These are phyloP conservation scores for Tangara arthus DNA, from an alignment of 2,797 vertebrate species.

Conservation along the genomic window DNA sequence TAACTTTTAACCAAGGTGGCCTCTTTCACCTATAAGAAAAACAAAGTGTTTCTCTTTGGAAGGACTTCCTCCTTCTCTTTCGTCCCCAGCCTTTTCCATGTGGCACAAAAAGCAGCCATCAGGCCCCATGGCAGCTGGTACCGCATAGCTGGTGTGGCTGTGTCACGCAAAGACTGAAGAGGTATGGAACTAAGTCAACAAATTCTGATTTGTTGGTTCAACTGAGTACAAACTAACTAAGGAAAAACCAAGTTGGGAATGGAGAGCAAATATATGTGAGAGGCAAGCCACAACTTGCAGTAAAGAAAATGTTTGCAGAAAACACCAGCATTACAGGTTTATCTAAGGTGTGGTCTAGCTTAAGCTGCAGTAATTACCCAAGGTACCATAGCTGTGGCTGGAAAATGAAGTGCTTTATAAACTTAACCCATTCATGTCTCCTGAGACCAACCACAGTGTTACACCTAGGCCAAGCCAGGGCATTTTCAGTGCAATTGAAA, in stretches of 20 bases:
- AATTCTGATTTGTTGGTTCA: constrained; percentile 77
- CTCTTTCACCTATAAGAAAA: neutral
- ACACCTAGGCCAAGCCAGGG: neutral
- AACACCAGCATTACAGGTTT: constrained; percentile 87
- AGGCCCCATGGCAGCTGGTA: neutral
- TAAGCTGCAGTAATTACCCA: constrained; percentile 88
- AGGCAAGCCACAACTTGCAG: constrained; percentile 90
- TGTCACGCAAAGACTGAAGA: constrained; percentile 64
- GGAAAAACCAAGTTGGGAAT: constrained; percentile 74
- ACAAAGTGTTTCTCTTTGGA: constrained; percentile 12
- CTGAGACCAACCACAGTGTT: constrained; percentile 34
- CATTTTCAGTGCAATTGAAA: neutral
- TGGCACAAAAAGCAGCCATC: constrained; percentile 20
- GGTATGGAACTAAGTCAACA: constrained; percentile 76
- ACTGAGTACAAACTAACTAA: constrained; percentile 79
- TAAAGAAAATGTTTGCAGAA: constrained; percentile 90
- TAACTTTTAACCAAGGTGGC: neutral
- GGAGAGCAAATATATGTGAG: constrained; percentile 73
- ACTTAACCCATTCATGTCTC: constrained; percentile 72
- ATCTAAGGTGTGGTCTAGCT: constrained; percentile 92
- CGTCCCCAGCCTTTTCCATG: neutral
- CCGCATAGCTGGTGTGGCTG: constrained; percentile 36
- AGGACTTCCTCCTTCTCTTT: neutral
- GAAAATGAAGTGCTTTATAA: constrained; percentile 71
- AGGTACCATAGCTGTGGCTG: constrained; percentile 79